Percentiles rank a stretch among this genome's conserved stretches.
phyloP scores from a whole-genome alignment of 1,140 invertebrate genomes.

The Drosophila fuyamai region DNA sequence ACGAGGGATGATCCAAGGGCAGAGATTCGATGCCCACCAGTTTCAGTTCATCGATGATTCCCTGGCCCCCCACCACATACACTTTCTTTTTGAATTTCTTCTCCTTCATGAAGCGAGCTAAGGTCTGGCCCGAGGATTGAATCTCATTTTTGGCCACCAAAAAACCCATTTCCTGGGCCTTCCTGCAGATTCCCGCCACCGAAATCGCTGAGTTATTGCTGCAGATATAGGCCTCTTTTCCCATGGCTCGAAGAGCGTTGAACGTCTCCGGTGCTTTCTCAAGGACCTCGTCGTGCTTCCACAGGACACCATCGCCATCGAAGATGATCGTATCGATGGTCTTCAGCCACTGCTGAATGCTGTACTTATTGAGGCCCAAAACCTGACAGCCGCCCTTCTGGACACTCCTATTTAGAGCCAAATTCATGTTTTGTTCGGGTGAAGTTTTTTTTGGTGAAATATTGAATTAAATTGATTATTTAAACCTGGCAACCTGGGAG shows the following conservation, averaged over 20 bases:
- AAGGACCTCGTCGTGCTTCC: slow-evolving; percentile 19
- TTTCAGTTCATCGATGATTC: slow-evolving; percentile 52
- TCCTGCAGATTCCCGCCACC: neutral
- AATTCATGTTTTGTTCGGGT: slow-evolving; percentile 17
- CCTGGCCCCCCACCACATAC: slow-evolving; percentile 50
- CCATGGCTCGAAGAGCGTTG: slow-evolving; percentile 55
- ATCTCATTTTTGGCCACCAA: slow-evolving; percentile 40
- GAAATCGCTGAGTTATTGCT: slow-evolving; percentile 49
- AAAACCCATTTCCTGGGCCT: slow-evolving; percentile 43
- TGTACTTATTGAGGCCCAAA: slow-evolving; percentile 41
- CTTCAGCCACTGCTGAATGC: slow-evolving; percentile 46
- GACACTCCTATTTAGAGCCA: slow-evolving; percentile 4
- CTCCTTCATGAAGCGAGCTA: slow-evolving; percentile 41
- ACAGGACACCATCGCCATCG: slow-evolving; percentile 56
- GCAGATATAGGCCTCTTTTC: slow-evolving; percentile 53
- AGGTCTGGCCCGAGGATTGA: slow-evolving; percentile 31
- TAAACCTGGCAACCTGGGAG: no score
- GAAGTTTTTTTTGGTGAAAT: neutral
- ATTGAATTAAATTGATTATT: neutral
- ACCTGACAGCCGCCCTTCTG: slow-evolving; percentile 46
- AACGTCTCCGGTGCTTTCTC: slow-evolving; percentile 48
- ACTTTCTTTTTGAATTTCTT: slow-evolving; percentile 42
- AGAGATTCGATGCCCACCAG: slow-evolving; percentile 46
- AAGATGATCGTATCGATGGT: slow-evolving; percentile 55
- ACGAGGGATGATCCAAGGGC: neutral